Base-by-base conservation (phyloP, 2,797 vertebrate species). In the Rhinichthys osculus region DNA sequence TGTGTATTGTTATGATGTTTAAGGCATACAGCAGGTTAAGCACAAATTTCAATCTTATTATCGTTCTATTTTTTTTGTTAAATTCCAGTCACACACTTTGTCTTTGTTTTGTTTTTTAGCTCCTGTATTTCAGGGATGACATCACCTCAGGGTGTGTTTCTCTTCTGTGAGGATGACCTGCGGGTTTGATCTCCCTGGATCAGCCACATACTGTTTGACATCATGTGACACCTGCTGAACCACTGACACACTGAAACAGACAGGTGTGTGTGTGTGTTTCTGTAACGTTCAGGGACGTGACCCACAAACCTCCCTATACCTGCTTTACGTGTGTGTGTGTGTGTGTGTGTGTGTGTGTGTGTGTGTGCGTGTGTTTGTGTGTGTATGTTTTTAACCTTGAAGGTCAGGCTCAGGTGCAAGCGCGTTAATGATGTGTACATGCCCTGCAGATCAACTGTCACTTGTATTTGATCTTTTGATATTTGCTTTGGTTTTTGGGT, bases 141-240 rank as follows among this genome's bases (percentile, higher is more conserved):
- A 84, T 82, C 82, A 88, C 82, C 82, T 67, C 66, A 10, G 82
- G 78, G 54, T 71, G 54, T 66, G 50, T 59, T 71, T 86, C 69
- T 83, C 38, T 11, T 78, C 71, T 66, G 44, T 82, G 82, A 86
- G 81, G 78, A 66, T 71, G 62, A 85, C 85, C 59, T 69, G 82
- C 44, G 40, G 78, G 73, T 89, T 88, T 89, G 89, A 89, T 88
- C 86, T 85, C 33, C 35, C 47, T 76, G 73, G 83, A 85, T 69
- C 73, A 73, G 73, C 57, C 33, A 76, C 69, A 88, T 81, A 80
- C 59, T 42, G 57, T 78, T 84, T 77, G 87, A 88, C 78, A 83
- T 50, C 72, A 77, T 80, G 85, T 85, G 71, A 86, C 82, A 88
- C 76, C 78, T 84, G 77, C 78, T 81, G 30, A 82, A 83, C 69